Evolutionary conservation across 1,140 invertebrate species (phyloP), one percentile per base, ranked within the genome.

Genomic region (Heliconius nattereri): DNA sequence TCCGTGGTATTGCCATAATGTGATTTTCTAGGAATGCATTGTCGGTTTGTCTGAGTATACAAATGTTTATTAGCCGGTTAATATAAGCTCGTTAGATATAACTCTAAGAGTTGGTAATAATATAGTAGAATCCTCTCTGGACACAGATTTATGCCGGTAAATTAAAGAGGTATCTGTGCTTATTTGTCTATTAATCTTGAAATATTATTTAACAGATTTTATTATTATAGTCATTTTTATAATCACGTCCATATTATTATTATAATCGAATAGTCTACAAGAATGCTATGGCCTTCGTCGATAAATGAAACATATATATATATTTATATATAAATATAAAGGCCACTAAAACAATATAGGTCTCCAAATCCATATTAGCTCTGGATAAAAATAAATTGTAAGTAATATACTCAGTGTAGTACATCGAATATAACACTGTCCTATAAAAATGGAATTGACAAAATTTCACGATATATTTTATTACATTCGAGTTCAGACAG

Each of bases 1-100:
- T 3, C 60, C 23, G 11, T 66, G 26, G 60, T n/a, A 26, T 66
- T 66, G 60, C 23, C 23, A 11, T 66, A 66, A 66, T 66, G 13
- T 66, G 60, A 29, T 29, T 66, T 29, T 66, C 60, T 66, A 11
- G 60, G 60, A 29, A 66, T n/a, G 60, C 60, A 29, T 66, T 66
- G 60, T 29, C 60, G 23, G 60, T 29, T 66, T 66, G 9, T 29
- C 60, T 66, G 9, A 16, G 23, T 26, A 66, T 66, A 26, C n/a
- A 11, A 60, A 23, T 23, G n/a, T 60, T 60, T 20, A 57, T 23
- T 57, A 8, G 54, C 20, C n/a, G 54, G 1, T 9, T 60, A 60
- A 23, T 60, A 57, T 57, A 60, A 60, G n/a, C 8, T 60, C 20
- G 54, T 60, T 60, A 60, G 54, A 60, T 60, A 23, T 60, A 23